Conservation (phyloP, 1,140 invertebrate species). For the Spodoptera frugiperda region DNA sequence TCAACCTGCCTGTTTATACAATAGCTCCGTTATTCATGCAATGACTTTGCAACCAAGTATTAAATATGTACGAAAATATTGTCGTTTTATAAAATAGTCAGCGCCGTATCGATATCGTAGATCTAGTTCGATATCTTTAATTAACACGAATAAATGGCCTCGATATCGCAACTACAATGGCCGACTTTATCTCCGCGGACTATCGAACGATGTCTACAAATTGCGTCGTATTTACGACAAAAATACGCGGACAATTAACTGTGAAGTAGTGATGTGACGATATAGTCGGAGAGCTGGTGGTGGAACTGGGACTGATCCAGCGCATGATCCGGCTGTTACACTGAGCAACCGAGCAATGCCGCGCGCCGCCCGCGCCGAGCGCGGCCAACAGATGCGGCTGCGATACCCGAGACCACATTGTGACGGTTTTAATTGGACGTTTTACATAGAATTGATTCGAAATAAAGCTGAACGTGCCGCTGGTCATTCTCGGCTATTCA, state of each 20-base stretch:
- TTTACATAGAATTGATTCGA: slow-evolving; percentile 66
- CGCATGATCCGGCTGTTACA: slow-evolving; percentile 35
- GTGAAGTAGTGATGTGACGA: slow-evolving; percentile 46
- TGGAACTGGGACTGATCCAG: slow-evolving; percentile 12
- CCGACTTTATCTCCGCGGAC: slow-evolving; percentile 64
- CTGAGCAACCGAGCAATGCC: slow-evolving; percentile 29
- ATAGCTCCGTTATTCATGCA: neutral
- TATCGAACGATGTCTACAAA: slow-evolving; percentile 73
- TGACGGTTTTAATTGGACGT: slow-evolving; percentile 75
- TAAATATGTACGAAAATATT: slow-evolving; percentile 8
- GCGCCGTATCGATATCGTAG: slow-evolving; percentile 31
- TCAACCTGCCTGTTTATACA: neutral
- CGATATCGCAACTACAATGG: slow-evolving; percentile 68
- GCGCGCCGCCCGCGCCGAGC: slow-evolving; percentile 22
- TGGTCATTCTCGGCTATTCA: slow-evolving; percentile 34
- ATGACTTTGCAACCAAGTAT: neutral
- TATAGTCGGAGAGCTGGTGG: slow-evolving; percentile 29
- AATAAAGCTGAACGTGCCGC: slow-evolving; percentile 40
- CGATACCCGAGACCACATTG: slow-evolving; percentile 73
- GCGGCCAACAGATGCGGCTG: slow-evolving; percentile 58
- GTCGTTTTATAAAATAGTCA: slow-evolving; percentile 34
- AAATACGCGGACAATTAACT: slow-evolving; percentile 73
- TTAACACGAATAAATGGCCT: slow-evolving; percentile 68
- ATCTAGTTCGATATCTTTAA: slow-evolving; percentile 63
- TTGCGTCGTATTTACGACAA: slow-evolving; percentile 72